Evolutionary conservation across 2,888 invertebrate genomes (phyloP).

Genomic region (Troglohyphantes excavatus): DNA sequence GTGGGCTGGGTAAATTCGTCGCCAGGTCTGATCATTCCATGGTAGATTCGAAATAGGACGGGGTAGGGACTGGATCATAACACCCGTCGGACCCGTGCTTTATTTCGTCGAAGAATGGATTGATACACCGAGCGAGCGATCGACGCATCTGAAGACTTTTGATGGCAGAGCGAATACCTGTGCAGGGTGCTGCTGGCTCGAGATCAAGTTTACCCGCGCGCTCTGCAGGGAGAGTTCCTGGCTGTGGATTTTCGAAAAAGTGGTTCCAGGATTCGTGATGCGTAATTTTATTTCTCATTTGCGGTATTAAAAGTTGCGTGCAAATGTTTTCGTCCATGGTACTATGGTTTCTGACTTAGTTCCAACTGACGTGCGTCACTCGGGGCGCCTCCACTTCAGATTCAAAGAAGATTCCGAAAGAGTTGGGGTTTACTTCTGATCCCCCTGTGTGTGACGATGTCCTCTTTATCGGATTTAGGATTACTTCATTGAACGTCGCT

Average conservation of each 20-base stretch:
- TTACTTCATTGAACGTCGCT: no score
- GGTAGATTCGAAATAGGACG: conserved; percentile 40
- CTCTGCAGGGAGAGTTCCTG: conserved; percentile 6
- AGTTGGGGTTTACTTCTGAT: neutral
- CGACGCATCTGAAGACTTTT: conserved; percentile 14
- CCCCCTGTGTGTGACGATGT: no score
- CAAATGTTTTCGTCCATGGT: conserved; percentile 9
- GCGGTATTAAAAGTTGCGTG: conserved; percentile 15
- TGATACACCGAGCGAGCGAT: neutral
- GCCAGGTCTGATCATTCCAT: conserved; percentile 74
- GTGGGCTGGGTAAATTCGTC: conserved; percentile 69
- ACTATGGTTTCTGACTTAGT: neutral
- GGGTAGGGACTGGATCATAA: conserved; percentile 1
- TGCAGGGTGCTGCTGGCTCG: conserved; percentile 24
- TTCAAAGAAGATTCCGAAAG: neutral
- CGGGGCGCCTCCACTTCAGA: neutral
- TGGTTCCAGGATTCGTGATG: neutral
- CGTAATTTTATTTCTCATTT: conserved; percentile 13
- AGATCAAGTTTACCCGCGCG: conserved; percentile 28
- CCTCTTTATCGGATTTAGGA: no score
- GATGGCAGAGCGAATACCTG: conserved; percentile 10
- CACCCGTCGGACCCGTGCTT: neutral
- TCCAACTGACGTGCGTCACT: conserved; percentile 3
- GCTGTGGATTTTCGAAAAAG: conserved; percentile 21
- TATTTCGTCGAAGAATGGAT: conserved; percentile 8